Conservation (phyloP, 2,888 invertebrate genomes). For the Trissonchulus latispiculum region DNA sequence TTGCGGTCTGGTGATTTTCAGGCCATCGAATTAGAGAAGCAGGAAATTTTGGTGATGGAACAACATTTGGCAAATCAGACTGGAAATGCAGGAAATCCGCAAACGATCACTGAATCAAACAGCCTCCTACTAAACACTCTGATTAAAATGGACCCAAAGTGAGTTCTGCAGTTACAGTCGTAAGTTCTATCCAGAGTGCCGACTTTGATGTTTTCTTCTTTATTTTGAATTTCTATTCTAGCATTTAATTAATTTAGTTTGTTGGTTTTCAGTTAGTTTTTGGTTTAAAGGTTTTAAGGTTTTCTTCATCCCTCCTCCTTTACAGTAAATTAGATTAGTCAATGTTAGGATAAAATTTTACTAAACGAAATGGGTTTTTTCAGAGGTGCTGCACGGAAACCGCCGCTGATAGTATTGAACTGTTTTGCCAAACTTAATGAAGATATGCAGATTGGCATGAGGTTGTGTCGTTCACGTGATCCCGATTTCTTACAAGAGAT, state of each 20-base stretch:
- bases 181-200: too few relatives aligned
- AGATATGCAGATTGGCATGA: conserved; percentile 69
- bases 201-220: too few relatives aligned
- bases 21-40: conserved; percentile 60
- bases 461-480: conserved; percentile 73
- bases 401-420: conserved; percentile 65
- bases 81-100: too few relatives aligned
- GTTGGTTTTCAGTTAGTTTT: too few relatives aligned
- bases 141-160: conserved; percentile 67
- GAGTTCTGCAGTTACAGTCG: too few relatives aligned
- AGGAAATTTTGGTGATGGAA: conserved; percentile 75
- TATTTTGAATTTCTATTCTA: too few relatives aligned
- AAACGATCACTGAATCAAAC: conserved; percentile 76
- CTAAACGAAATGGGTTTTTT: too few relatives aligned
- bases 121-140: conserved; percentile 72
- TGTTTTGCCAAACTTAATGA: conserved; percentile 66
- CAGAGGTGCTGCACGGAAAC: conserved; percentile 66
- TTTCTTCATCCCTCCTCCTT: too few relatives aligned
- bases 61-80: conserved; percentile 71
- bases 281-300: too few relatives aligned
- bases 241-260: too few relatives aligned
- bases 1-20: conserved; percentile 39
- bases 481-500: conserved; percentile 85
- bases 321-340: too few relatives aligned
- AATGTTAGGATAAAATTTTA: too few relatives aligned